Evolutionary conservation across 2,797 vertebrate genomes (phyloP).

Genomic region (Scleropages formosus): DNA sequence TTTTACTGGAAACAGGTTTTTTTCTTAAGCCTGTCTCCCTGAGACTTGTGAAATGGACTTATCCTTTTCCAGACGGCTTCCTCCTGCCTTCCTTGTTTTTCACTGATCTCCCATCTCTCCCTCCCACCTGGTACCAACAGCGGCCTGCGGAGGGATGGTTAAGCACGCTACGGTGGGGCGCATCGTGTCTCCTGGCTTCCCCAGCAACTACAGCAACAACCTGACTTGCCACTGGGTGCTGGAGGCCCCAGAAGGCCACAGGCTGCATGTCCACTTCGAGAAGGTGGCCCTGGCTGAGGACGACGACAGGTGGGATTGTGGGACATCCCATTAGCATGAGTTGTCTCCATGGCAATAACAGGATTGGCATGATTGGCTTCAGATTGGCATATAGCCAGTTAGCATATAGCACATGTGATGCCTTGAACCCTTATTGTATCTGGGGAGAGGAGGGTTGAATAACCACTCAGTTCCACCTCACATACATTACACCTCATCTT

Average conservation of each 20-base stretch:
- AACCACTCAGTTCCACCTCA: slow-evolving; percentile 29
- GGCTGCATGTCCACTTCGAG: slow-evolving; percentile 93
- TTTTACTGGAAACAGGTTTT: neutral
- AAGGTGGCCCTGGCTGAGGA: slow-evolving; percentile 96
- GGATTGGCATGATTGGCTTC: neutral
- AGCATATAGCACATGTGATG: neutral
- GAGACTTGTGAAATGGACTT: neutral
- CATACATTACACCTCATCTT: slow-evolving; percentile 42
- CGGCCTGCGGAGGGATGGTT: slow-evolving; percentile 85
- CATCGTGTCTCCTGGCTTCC: slow-evolving; percentile 89
- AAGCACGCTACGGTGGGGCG: slow-evolving; percentile 89
- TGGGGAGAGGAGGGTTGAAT: slow-evolving; percentile 18
- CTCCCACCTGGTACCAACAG: slow-evolving; percentile 51
- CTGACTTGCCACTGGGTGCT: slow-evolving; percentile 96
- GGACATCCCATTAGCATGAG: neutral
- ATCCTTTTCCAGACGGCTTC: neutral
- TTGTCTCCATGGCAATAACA: neutral
- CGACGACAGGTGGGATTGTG: slow-evolving; percentile 84
- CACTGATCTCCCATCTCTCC: neutral
- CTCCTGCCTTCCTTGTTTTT: neutral
- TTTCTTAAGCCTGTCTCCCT: slow-evolving; percentile 9
- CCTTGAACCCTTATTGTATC: slow-evolving; percentile 26
- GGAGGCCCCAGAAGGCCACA: slow-evolving; percentile 81
- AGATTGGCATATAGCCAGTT: neutral
- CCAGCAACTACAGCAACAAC: slow-evolving; percentile 98